A percentile compares a stretch with the other conserved stretches of the same genome.
phyloP scores from a whole-genome alignment of 2,113 vertebrate genomes.

The Menidia beryllina region DNA sequence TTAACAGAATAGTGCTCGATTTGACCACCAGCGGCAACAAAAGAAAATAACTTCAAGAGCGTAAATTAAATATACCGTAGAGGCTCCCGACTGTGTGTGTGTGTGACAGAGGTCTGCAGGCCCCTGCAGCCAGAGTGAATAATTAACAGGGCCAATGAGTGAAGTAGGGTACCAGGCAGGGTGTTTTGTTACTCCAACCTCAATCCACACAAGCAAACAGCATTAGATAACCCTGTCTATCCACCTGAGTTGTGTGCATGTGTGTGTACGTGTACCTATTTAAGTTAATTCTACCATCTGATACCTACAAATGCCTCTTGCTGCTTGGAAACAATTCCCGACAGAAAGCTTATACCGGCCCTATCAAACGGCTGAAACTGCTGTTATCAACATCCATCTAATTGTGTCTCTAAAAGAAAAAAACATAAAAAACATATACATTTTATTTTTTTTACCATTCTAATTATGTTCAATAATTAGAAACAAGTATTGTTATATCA shows the following conservation, averaged over 20 bases:
- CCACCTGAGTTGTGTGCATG: constrained; percentile 33
- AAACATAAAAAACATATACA: no score
- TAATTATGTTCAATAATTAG: no score
- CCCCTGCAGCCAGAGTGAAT: constrained; percentile 70
- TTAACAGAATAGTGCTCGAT: constrained; percentile 44
- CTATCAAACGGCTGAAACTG: constrained; percentile 39
- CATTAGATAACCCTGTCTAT: constrained; percentile 71
- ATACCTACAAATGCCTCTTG: constrained; percentile 64
- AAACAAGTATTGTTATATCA: no score
- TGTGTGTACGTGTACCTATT: constrained; percentile 57
- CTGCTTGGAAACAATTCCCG: constrained; percentile 64
- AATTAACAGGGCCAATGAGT: constrained; percentile 69
- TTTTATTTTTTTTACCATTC: no score
- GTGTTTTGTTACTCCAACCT: constrained; percentile 75
- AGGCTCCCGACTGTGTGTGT: constrained; percentile 39
- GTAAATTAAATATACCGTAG: constrained; percentile 71
- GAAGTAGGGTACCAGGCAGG: constrained; percentile 59
- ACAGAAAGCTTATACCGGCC: constrained; percentile 69
- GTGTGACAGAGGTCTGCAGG: constrained; percentile 40
- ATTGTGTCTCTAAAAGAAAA: constrained; percentile 19
- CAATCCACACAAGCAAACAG: constrained; percentile 64
- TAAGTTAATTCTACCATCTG: constrained; percentile 74
- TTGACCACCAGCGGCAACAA: constrained; percentile 58
- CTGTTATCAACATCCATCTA: constrained; percentile 28
- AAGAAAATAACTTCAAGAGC: constrained; percentile 57